Evolutionary conservation across 2,113 vertebrate genomes (phyloP).

Genomic region (Chelonoidis abingdonii): DNA sequence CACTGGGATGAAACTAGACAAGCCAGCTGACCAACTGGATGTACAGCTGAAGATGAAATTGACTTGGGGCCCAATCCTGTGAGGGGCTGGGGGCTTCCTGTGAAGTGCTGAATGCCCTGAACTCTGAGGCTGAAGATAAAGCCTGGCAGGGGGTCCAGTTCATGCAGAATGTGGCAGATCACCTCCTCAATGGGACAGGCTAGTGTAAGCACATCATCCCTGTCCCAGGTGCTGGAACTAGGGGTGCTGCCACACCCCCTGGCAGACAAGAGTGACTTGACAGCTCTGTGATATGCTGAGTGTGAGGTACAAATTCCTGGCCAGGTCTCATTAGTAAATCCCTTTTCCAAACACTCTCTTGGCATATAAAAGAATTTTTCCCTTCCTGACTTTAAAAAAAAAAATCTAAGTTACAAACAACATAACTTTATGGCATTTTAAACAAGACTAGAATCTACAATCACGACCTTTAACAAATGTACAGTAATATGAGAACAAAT

Average conservation of each 20-base stretch:
- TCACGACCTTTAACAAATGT: constrained; percentile 70
- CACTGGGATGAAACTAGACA: neutral
- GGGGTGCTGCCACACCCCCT: too few relatives aligned
- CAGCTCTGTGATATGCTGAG: constrained; percentile 44
- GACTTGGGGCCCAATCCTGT: constrained; percentile 1
- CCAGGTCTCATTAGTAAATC: constrained; percentile 54
- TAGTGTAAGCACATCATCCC: too few relatives aligned
- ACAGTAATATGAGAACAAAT: constrained; percentile 62
- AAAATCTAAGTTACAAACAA: constrained; percentile 27
- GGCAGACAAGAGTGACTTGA: constrained; percentile 52
- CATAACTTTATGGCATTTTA: constrained; percentile 62
- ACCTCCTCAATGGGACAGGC: too few relatives aligned
- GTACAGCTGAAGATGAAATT: constrained; percentile 3
- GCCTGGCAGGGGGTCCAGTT: neutral
- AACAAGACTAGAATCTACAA: constrained; percentile 64
- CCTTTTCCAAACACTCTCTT: constrained; percentile 44
- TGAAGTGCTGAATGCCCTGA: neutral
- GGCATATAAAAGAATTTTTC: constrained; percentile 58
- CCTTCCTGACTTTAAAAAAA: constrained; percentile 51
- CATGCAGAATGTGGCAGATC: too few relatives aligned
- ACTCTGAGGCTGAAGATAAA: neutral
- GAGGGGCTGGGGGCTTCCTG: neutral
- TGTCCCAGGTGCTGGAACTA: too few relatives aligned
- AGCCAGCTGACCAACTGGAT: neutral
- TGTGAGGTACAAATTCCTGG: constrained; percentile 61